Evolutionary conservation across 2,888 invertebrate genomes (phyloP), one percentile per base, ranked within the genome.

Genomic region (Allophyes oxyacanthae): DNA sequence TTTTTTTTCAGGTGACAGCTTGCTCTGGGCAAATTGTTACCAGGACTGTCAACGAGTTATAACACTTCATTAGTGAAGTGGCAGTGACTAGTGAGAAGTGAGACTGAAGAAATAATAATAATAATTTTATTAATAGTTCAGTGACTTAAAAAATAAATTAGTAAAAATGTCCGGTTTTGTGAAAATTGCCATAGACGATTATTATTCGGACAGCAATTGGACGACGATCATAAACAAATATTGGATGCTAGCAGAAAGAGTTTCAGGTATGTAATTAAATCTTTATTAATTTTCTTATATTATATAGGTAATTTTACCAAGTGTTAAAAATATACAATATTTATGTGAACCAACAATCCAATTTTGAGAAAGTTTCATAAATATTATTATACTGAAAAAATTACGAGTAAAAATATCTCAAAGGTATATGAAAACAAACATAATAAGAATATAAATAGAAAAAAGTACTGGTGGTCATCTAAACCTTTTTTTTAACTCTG

Each of bases 201-300:
- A 95, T 73, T 95, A 95, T 76, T 94, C 95, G 28, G 95, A 95
- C 64, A 94, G 90, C 77, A 95, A 95, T 78, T 95, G 95, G 90
- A 95, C 95, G 43, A 95, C 95, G 45, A 94, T 95, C 64, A 94
- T 96, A 44, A 95, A 96, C 81, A 95, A 96, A 87, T 97, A 97
- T 81, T 96, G 96, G 91, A 95, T 95, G 84, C 93, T 96, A 69
- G 95, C 97, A 36, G 96, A 96, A 84, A 95, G 95, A 86, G 96
- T 96, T 70, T 96, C 96, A 90, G 97, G 97, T 97, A 94, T n/a
- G n/a, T n/a, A n/a, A n/a, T n/a, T n/a, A n/a, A n/a, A n/a, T n/a
- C n/a, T n/a, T n/a, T n/a, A 90, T 46, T 68, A 55, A 38, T 32
- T 30, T 48, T 65, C 40, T 59, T 56, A 30, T 45, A 20, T 55